Conservation (phyloP, 2,113 vertebrate genomes). For the Chaetura pelagica region DNA sequence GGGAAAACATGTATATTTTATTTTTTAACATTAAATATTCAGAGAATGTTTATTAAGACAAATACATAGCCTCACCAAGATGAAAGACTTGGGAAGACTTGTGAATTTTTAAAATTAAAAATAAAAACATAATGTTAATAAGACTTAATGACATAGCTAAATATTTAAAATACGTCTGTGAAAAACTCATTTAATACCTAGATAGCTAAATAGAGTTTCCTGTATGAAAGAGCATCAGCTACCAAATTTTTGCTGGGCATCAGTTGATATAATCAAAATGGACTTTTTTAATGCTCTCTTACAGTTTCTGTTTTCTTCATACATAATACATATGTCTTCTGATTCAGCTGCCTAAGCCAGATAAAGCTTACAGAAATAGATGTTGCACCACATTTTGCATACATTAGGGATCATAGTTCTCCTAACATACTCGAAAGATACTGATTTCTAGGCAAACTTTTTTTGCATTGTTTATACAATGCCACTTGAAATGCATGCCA, state of each 20-base stretch:
- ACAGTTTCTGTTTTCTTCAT: neutral
- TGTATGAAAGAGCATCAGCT: neutral
- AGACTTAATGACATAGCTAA: constrained; percentile 5
- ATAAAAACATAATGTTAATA: neutral
- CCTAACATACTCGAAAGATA: neutral
- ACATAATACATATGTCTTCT: neutral
- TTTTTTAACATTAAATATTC: neutral
- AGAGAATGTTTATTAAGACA: constrained; percentile 21
- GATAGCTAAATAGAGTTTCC: neutral
- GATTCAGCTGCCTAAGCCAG: neutral
- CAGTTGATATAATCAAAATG: neutral
- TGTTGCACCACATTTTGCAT: neutral
- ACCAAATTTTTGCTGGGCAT: neutral
- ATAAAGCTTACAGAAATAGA: neutral
- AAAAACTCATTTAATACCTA: neutral
- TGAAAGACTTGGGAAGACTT: neutral
- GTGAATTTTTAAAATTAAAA: neutral
- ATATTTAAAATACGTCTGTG: neutral
- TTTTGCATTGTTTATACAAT: neutral
- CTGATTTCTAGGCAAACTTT: neutral
- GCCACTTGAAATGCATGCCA: neutral
- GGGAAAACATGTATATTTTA: neutral
- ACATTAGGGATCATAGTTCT: neutral
- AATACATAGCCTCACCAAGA: neutral
- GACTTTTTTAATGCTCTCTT: neutral